These are phyloP conservation scores for Antheraea assamensis DNA, from an alignment of 2,888 invertebrate genomes.

Conservation along the genomic window DNA sequence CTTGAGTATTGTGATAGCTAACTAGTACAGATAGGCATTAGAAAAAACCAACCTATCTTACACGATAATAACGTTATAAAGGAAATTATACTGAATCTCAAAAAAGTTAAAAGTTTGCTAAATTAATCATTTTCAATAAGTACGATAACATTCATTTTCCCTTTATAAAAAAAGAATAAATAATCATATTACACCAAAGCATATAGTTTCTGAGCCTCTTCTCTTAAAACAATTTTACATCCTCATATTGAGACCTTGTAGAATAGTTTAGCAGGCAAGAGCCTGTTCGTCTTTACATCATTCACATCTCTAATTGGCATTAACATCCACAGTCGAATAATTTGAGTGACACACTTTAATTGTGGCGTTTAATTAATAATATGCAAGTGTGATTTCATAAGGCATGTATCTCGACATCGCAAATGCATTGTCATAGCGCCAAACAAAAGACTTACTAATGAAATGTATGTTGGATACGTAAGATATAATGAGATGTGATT, in stretches of 20 bases:
- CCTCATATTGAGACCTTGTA: neutral
- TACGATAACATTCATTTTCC: no score
- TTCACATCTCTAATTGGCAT: neutral
- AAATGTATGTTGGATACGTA: slow-evolving; percentile 21
- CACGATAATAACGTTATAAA: no score
- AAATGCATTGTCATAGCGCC: slow-evolving; percentile 18
- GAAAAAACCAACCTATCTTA: no score
- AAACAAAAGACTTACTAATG: slow-evolving; percentile 22
- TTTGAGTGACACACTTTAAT: slow-evolving; percentile 20
- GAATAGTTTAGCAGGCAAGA: neutral
- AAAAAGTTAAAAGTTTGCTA: no score
- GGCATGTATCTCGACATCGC: slow-evolving; percentile 19
- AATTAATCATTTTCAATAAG: no score
- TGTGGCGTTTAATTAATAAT: slow-evolving; percentile 21
- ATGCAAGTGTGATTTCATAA: slow-evolving; percentile 23
- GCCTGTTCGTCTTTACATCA: neutral
- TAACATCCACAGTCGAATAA: slow-evolving; percentile 6
- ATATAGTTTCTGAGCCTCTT: no score
- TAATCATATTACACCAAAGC: no score
- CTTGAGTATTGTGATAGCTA: no score
- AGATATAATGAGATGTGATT: slow-evolving; percentile 1
- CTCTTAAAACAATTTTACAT: no score
- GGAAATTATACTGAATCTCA: no score
- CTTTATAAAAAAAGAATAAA: no score
- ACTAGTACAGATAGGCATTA: no score